These are phyloP conservation scores for Nemotelus pantherinus DNA, from an alignment of 2,888 invertebrate species.

Conservation along the genomic window DNA sequence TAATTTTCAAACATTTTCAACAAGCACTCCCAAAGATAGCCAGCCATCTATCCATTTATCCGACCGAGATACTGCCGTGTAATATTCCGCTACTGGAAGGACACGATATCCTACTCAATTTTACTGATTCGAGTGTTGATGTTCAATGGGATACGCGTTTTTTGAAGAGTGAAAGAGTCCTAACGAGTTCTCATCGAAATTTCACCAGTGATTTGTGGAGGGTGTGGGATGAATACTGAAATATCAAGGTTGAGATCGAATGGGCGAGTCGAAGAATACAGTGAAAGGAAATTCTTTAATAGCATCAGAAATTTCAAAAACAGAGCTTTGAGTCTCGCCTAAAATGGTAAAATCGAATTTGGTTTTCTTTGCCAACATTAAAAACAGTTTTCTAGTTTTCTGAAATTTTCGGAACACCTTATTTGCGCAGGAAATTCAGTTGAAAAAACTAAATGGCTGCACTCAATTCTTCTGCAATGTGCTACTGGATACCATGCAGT, in stretches of 20 bases:
- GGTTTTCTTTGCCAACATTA: no score
- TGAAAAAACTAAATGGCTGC: not conserved
- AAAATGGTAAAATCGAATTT: no score
- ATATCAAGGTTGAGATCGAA: not conserved
- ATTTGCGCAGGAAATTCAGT: not conserved
- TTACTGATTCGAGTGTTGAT: slow-evolving; percentile 34
- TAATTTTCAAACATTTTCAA: slow-evolving; percentile 40
- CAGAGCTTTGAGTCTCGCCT: no score
- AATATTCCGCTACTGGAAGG: not conserved
- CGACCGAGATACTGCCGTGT: not conserved
- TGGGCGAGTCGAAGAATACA: not conserved
- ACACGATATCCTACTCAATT: slow-evolving; percentile 38
- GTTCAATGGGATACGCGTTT: slow-evolving; percentile 28
- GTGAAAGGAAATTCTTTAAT: no score
- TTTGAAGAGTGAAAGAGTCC: slow-evolving; percentile 29
- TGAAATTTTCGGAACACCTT: not conserved
- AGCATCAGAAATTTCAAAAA: no score
- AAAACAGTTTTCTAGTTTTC: no score
- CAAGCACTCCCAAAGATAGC: slow-evolving; percentile 17
- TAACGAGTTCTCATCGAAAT: slow-evolving; percentile 35
- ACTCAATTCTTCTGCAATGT: not conserved
- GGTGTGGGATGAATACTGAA: not conserved
- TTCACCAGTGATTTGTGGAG: slow-evolving; percentile 19
- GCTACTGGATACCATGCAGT: not conserved
- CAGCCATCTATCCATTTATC: slow-evolving; percentile 10